Conservation (phyloP, 2,113 vertebrate genomes). For the Andinoacara biseriatus region DNA sequence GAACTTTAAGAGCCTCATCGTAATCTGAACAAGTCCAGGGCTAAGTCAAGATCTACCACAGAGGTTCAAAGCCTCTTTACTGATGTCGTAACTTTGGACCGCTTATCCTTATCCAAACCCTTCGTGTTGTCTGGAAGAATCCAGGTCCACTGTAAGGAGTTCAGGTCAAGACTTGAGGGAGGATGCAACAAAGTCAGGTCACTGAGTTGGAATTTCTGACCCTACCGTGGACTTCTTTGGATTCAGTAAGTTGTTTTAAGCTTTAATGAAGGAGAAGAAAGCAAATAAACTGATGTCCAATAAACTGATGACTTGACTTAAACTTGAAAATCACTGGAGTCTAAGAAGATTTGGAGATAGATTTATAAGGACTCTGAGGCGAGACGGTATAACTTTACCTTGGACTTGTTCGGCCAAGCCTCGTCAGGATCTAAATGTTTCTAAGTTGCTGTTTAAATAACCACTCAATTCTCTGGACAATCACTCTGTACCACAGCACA, state of each 20-base stretch:
- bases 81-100: slow-evolving; percentile 36
- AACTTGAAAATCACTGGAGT: neutral
- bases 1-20: neutral
- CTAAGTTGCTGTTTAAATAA: slow-evolving; percentile 59
- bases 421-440: slow-evolving; percentile 37
- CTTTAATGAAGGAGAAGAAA: slow-evolving; percentile 39
- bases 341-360: neutral
- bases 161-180: neutral
- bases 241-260: slow-evolving; percentile 23
- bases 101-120: slow-evolving; percentile 14
- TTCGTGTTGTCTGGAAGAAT: neutral
- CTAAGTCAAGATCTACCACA: neutral
- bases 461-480: slow-evolving; percentile 78
- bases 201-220: neutral
- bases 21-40: slow-evolving; percentile 4
- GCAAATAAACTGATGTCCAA: slow-evolving; percentile 1
- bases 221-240: neutral
- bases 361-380: neutral
- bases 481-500: slow-evolving; percentile 80
- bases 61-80: slow-evolving; percentile 4
- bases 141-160: neutral
- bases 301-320: neutral
- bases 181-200: neutral
- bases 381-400: neutral
- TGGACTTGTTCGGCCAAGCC: slow-evolving; percentile 27